Evolutionary conservation across 2,888 invertebrate species (phyloP).

Genomic region (Melanotus villosus): DNA sequence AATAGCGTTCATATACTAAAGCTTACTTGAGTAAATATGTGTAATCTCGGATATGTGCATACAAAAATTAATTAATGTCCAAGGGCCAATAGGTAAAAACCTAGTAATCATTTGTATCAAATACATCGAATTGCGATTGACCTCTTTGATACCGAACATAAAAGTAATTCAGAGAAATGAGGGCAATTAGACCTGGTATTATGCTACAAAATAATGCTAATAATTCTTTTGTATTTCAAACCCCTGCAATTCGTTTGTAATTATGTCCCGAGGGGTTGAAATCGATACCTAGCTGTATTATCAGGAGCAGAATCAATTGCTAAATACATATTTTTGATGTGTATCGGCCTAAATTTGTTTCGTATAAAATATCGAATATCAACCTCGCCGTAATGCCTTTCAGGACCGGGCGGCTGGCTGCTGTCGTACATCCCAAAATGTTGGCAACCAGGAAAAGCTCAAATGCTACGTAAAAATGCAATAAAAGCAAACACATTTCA

Average conservation of each 20-base stretch:
- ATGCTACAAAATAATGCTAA: constrained; percentile 31
- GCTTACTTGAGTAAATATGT: too few species aligned
- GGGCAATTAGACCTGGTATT: constrained; percentile 29
- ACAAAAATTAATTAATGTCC: too few species aligned
- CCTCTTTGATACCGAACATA: background rate
- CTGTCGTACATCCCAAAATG: constrained; percentile 36
- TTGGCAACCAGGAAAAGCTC: constrained; percentile 10
- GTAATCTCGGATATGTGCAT: too few species aligned
- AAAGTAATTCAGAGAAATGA: constrained; percentile 17
- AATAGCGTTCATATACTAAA: too few species aligned
- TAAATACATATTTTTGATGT: constrained; percentile 16
- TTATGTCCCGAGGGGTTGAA: constrained; percentile 27
- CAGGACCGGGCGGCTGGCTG: constrained; percentile 37
- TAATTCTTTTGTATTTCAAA: constrained; percentile 31
- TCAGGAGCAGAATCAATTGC: constrained; percentile 26
- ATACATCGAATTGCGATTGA: background rate
- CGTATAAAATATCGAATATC: background rate
- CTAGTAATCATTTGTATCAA: background rate
- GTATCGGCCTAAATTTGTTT: constrained; percentile 10
- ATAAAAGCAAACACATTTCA: constrained; percentile 8
- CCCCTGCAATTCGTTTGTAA: constrained; percentile 26
- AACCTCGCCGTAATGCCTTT: constrained; percentile 45
- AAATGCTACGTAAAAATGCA: constrained; percentile 28
- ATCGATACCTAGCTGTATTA: constrained; percentile 11
- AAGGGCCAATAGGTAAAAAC: background rate